A percentile compares a stretch with the other conserved stretches of the same genome.
These are phyloP conservation scores for Nothobranchius furzeri DNA, from an alignment of 2,113 vertebrate species.

Conservation along the genomic window DNA sequence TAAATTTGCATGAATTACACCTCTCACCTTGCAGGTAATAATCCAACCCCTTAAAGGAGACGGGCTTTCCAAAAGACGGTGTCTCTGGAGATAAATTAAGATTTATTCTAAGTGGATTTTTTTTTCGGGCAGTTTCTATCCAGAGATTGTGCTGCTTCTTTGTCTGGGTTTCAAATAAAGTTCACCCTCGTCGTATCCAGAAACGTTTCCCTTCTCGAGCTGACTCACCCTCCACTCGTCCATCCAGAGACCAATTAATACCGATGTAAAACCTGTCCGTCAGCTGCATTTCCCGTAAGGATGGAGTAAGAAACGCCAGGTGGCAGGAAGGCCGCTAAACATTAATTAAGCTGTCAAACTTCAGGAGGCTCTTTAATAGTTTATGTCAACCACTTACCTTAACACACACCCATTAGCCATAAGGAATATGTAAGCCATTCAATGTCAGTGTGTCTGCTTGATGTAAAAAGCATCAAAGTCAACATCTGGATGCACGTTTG, in stretches of 20 bases:
- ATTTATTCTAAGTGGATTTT: conserved; percentile 7
- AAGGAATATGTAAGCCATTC: conserved; percentile 31
- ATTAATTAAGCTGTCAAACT: conserved; percentile 58
- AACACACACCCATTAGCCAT: conserved; percentile 22
- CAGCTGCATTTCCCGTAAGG: conserved; percentile 34
- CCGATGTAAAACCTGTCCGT: conserved; percentile 38
- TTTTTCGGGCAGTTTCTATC: not conserved
- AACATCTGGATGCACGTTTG: no score
- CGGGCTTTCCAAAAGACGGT: conserved; percentile 8
- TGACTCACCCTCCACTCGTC: conserved; percentile 4
- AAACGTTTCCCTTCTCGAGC: conserved; percentile 12
- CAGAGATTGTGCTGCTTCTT: conserved; percentile 1
- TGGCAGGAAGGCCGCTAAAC: conserved; percentile 28
- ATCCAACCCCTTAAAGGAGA: conserved; percentile 17
- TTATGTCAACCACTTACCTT: conserved; percentile 27
- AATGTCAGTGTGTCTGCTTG: conserved; percentile 35
- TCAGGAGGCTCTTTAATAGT: conserved; percentile 33
- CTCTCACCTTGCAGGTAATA: conserved; percentile 14
- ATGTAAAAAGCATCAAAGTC: conserved; percentile 3
- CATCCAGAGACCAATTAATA: conserved; percentile 36
- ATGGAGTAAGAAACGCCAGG: conserved; percentile 40
- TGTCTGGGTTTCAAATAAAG: not conserved
- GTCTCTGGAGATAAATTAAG: conserved; percentile 8
- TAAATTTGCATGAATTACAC: conserved; percentile 40
- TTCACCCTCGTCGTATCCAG: not conserved